Evolutionary conservation across 2,888 invertebrate species (phyloP).

Genomic region (Limulus polyphemus): DNA sequence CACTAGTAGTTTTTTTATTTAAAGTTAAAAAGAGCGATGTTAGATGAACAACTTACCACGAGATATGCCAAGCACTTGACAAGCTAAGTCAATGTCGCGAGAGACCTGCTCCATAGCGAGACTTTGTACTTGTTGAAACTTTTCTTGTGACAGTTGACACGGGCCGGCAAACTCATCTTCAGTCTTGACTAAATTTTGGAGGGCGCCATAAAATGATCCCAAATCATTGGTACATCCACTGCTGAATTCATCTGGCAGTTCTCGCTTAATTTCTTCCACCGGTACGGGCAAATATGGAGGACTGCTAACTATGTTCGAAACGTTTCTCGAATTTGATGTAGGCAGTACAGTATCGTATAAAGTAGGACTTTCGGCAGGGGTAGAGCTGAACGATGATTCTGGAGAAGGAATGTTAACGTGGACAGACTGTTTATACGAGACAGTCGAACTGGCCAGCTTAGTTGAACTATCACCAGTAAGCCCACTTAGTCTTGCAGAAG

Average conservation of each 20-base stretch:
- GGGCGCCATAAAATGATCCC: neutral
- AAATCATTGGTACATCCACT: neutral
- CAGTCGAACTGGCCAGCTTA: neutral
- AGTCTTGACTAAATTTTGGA: constrained; percentile 3
- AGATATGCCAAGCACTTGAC: constrained; percentile 20
- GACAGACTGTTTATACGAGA: neutral
- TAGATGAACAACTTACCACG: constrained; percentile 17
- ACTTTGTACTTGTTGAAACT: constrained; percentile 16
- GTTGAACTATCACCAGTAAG: neutral
- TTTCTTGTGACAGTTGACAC: constrained; percentile 7
- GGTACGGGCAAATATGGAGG: constrained; percentile 4
- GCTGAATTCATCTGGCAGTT: constrained; percentile 7
- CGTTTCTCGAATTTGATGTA: constrained; percentile 5
- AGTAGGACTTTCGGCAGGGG: constrained; percentile 16
- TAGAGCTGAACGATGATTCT: neutral
- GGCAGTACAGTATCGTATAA: constrained; percentile 8
- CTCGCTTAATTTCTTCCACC: constrained; percentile 14
- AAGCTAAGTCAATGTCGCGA: constrained; percentile 23
- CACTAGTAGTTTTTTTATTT: too few relatives aligned
- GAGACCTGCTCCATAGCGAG: constrained; percentile 21
- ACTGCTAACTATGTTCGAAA: neutral
- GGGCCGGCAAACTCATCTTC: neutral
- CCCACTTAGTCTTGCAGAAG: neutral
- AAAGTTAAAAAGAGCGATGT: too few relatives aligned
- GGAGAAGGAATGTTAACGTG: constrained; percentile 17